Conservation (phyloP, 1,140 invertebrate species). For the Ridgeia piscesae region DNA sequence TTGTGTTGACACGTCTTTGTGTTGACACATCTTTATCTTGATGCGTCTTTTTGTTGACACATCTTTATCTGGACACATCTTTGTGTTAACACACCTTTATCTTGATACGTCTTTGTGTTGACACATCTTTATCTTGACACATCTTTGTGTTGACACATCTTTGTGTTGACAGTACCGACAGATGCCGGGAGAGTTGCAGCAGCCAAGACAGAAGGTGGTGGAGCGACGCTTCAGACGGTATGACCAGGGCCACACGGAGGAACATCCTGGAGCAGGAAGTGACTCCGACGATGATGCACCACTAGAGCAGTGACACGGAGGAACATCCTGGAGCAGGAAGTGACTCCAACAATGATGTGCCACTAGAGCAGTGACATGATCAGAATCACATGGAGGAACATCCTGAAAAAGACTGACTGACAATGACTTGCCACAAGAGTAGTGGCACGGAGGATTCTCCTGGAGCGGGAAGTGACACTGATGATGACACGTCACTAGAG, state of each 20-base stretch:
- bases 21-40: not conserved
- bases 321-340: slow-evolving; percentile 23
- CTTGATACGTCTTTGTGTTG: not conserved
- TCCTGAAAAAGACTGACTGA: slow-evolving; percentile 19
- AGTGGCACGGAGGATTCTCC: not conserved
- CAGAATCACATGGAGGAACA: slow-evolving; percentile 36
- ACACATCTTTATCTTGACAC: not conserved
- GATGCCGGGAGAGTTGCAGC: not conserved
- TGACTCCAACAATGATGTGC: slow-evolving; percentile 25
- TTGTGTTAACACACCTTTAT: not conserved
- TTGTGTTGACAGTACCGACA: slow-evolving; percentile 10
- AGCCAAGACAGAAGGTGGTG: not conserved
- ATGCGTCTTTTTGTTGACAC: not conserved
- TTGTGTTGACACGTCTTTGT: not conserved
- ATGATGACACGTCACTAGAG: not conserved
- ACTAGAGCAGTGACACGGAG: slow-evolving; percentile 21
- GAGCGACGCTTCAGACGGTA: not conserved
- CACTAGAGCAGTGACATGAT: slow-evolving; percentile 16
- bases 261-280: slow-evolving; percentile 20
- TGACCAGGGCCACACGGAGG: not conserved
- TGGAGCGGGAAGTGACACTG: not conserved
- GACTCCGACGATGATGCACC: slow-evolving; percentile 8
- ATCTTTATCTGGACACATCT: not conserved
- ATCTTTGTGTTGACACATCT: not conserved
- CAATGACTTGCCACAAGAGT: slow-evolving; percentile 22